Base-by-base conservation (phyloP, 53 echinoderm and acorn worm species). In the Paracentrotus lividus region DNA sequence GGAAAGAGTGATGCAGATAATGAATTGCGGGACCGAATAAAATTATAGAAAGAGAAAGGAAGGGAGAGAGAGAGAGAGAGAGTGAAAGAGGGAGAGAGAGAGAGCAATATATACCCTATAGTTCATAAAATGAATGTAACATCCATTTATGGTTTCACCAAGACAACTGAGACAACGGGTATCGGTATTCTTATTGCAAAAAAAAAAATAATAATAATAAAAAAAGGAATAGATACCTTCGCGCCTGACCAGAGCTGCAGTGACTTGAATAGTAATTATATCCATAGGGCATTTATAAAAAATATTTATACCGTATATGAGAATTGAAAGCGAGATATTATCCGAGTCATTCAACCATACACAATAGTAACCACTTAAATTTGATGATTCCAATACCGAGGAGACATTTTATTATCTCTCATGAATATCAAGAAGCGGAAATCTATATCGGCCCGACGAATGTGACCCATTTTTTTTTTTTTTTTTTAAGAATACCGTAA, bases 391-490 rank as follows among this genome's bases (percentile, higher is more conserved):
- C 32, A 72, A 38, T 72, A 38, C 40, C 72, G 38, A 6, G 40
- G 72, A 72, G 72, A 72, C 64, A 64, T 64, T 29, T 64, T 13
- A 64, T 36, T 72, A 72, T 72, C 72, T 16, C 15, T 21, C 40
- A 38, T 21, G 20, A 72, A 72, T 72, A 72, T 13, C 16, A n/a
- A 13, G 38, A 72, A 69, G 40, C 1, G 4, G 72, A 72, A 72
- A 36, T 72, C 72, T 72, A 72, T 72, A 72, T 40, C 72, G 21
- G 36, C 5, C 16, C 72, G 36, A 2, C 21, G 40, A 72, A 72
- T 72, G 33, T 72, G 72, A 72, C 72, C 72, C 72, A 72, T 38
- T 72, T 72, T n/a, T n/a, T n/a, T n/a, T n/a, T n/a, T n/a, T n/a
- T n/a, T n/a, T n/a, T n/a, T 72, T 40, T 5, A 16, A 72, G 72